Evolutionary conservation across 2,113 vertebrate species (phyloP), one percentile per base, ranked within the genome.

Genomic region (Hystrix cristata): DNA sequence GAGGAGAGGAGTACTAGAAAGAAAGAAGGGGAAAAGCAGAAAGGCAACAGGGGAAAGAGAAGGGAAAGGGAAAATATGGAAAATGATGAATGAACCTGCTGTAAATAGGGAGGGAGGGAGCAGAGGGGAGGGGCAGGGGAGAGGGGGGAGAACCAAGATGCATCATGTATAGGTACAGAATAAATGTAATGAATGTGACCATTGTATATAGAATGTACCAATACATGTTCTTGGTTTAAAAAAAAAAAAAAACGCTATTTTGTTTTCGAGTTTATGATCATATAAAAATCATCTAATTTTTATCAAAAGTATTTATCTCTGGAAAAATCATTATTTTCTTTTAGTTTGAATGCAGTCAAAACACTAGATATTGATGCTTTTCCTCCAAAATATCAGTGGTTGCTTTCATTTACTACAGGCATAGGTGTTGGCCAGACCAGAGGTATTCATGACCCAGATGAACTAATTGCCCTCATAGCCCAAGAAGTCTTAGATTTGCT

Each of bases 241-340:
- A n/a, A n/a, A n/a, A n/a, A 38, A 38, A 38, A 38, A 98, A 97
- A 97, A 93, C 59, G 69, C 34, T 25, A 84, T 69, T 97, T 96
- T 93, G 57, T 95, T 96, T 97, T 84, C 57, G 43, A 87, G 53
- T 59, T 94, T 92, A 85, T 10, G 46, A 97, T 74, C 83, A 96
- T 55, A 97, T 76, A 97, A 95, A 97, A 91, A 84, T 94, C 93
- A 97, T 79, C n/a, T 31, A 80, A 91, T 1, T 16, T 89, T 78
- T 91, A 94, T 94, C 96, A 96, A 98, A 98, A 98, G 95, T 71
- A 82, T 91, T 95, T 94, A 91, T 72, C 91, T 94, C 95, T 95
- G 85, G 95, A 98, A 98, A 98, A 96, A 79, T 97, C 91, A 87
- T 46, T 38, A 1, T 87, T 96, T 95, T 98, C 64, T 95, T 92